These are phyloP conservation scores for Tinea pellionella DNA, from an alignment of 2,888 invertebrate species.

Conservation along the genomic window DNA sequence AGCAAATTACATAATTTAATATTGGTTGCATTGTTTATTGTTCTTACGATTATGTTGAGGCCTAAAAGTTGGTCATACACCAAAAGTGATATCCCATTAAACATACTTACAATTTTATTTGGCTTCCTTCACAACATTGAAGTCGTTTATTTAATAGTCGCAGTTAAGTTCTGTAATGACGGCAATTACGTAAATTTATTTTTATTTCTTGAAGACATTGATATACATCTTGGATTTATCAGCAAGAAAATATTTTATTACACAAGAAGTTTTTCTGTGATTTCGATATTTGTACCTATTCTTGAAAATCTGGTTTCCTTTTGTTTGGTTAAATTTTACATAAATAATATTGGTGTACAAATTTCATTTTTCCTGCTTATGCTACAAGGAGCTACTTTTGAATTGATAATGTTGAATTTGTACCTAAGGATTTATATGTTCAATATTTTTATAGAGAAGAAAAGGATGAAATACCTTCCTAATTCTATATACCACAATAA, in stretches of 20 bases:
- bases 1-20: constrained; percentile 29
- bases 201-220: constrained; percentile 29
- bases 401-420: constrained; percentile 29
- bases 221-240: constrained; percentile 25
- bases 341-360: constrained; percentile 27
- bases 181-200: constrained; percentile 29
- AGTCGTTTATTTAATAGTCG: constrained; percentile 27
- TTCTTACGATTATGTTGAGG: constrained; percentile 20
- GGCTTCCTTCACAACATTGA: constrained; percentile 26
- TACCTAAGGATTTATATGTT: constrained; percentile 29
- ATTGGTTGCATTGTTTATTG: constrained; percentile 22
- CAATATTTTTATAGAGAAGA: constrained; percentile 28
- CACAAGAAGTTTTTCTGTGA: constrained; percentile 23
- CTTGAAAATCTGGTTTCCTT: constrained; percentile 22
- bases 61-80: constrained; percentile 32
- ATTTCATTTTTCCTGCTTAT: constrained; percentile 28
- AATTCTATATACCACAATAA: background rate
- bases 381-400: constrained; percentile 33
- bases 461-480: constrained; percentile 17
- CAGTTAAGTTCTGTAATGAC: constrained; percentile 27
- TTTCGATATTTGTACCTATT: constrained; percentile 24
- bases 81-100: constrained; percentile 33
- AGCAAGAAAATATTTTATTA: constrained; percentile 24
- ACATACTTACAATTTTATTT: constrained; percentile 32
- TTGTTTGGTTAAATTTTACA: constrained; percentile 24